Conservation (phyloP, 2,888 invertebrate species). For the Phyto melanocephala region DNA sequence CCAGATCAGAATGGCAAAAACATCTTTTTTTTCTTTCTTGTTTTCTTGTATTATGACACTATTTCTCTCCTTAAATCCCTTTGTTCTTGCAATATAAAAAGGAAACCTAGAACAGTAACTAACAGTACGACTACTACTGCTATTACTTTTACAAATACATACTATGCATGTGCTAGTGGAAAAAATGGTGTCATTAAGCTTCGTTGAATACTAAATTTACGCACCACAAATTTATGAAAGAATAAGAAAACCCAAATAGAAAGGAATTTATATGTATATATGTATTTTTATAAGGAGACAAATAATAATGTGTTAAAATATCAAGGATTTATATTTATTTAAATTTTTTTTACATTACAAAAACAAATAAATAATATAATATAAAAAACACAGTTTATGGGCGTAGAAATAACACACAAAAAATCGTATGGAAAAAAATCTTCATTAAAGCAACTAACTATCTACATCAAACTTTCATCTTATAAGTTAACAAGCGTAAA, state of each 20-base stretch:
- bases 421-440: not conserved
- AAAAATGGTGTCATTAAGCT: slow-evolving; percentile 53
- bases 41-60: slow-evolving; percentile 19
- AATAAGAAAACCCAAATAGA: not conserved
- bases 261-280: not conserved
- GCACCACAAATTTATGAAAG: slow-evolving; percentile 41
- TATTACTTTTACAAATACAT: not conserved
- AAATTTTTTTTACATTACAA: not conserved
- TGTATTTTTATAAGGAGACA: no score
- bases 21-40: slow-evolving; percentile 8
- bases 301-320: slow-evolving; percentile 18
- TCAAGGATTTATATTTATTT: not conserved
- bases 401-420: not conserved
- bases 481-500: slow-evolving; percentile 44
- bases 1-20: slow-evolving; percentile 16
- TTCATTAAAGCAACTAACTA: not conserved
- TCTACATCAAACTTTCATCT: slow-evolving; percentile 2
- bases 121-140: not conserved
- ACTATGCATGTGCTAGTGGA: not conserved
- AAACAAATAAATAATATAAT: not conserved
- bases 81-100: slow-evolving; percentile 1
- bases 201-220: slow-evolving; percentile 46
- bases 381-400: not conserved
- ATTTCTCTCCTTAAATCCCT: slow-evolving; percentile 12
- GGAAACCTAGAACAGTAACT: not conserved